Base-by-base conservation (phyloP, 2,113 vertebrate genomes). In the Aramus guarauna region DNA sequence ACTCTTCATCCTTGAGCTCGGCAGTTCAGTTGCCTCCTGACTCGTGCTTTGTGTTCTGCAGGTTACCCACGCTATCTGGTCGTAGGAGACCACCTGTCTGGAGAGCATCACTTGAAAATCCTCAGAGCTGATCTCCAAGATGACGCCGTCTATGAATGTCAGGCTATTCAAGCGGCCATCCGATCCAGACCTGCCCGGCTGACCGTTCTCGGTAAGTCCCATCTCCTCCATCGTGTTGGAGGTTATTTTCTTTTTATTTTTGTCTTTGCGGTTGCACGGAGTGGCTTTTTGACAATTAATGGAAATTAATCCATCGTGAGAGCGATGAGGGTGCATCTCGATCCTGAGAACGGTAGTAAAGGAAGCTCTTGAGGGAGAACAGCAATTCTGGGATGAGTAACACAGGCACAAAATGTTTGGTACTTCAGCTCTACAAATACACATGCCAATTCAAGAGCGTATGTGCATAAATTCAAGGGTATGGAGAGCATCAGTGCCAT, bases 1-100 rank as follows among this genome's bases (percentile, higher is more conserved):
- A 1, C 27, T 59, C 74, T 19, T 32, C 64, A 24, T 7, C 32
- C 18, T n/a, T 2, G 23, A 12, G 11, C 23, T 68, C 0, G 0
- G 23, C 1, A 1, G 34, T 41, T 37, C 24, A 13, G 52, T 60
- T 60, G 9, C 29, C 50, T 37, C 32, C 82, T 94, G 66, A 72
- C 29, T 37, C 1, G 0, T 37, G n/a, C 56, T 66, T 62, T 79
- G 29, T 15, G 1, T 63, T 37, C 43, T 85, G 45, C 98, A 99
- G 99, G 99, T 79, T 99, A 99, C 32, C 99, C 99, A 0, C 99
- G 99, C 53, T 99, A 99, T 92, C 98, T 99, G 74, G 99, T 99
- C 27, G 99, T 99, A 88, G 99, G 99, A 29, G 99, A 99, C 98
- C 99, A 99, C 34, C 97, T 98, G 26, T 99, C 99, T 0, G 99